A percentile compares a stretch with the other conserved stretches of the same genome.
phyloP scores from a whole-genome alignment of 2,113 vertebrate species.

The Prinia subflava region DNA sequence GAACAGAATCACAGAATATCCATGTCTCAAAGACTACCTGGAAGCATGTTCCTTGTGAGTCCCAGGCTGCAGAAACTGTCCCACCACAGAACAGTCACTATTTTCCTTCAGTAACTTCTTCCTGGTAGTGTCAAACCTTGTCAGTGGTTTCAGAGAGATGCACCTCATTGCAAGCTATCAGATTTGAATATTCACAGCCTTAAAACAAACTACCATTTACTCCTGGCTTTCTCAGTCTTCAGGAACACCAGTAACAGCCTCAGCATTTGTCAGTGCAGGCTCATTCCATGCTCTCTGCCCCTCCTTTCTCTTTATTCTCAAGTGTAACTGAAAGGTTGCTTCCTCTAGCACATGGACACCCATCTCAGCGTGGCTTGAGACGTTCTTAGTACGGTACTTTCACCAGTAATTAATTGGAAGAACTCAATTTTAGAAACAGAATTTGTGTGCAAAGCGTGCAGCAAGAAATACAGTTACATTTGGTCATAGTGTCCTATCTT shows the following conservation, averaged over 20 bases:
- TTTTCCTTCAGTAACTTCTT: not conserved
- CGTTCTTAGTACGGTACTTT: slow-evolving; percentile 6
- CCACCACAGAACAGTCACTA: not conserved
- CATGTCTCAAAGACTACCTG: not conserved
- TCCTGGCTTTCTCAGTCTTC: not conserved
- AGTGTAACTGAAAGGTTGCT: not conserved
- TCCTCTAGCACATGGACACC: not conserved
- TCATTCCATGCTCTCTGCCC: not conserved
- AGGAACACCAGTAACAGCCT: not conserved
- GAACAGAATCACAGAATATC: not conserved
- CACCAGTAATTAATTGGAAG: slow-evolving; percentile 56
- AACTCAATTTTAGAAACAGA: slow-evolving; percentile 79
- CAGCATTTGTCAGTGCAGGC: not conserved
- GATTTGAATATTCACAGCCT: not conserved
- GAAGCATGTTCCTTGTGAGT: not conserved
- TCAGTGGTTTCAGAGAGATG: not conserved
- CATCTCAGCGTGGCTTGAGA: not conserved
- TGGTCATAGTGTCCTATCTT: slow-evolving; percentile 73
- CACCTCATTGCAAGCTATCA: not conserved
- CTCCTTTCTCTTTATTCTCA: not conserved
- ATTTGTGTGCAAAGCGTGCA: slow-evolving; percentile 76
- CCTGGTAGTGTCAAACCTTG: not conserved
- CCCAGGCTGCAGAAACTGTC: not conserved
- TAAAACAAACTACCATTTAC: not conserved
- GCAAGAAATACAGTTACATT: slow-evolving; percentile 69